Evolutionary conservation across 53 echinoderm and acorn worm species (phyloP), one percentile per base, ranked within the genome.

Genomic region (Stichopus horrens): DNA sequence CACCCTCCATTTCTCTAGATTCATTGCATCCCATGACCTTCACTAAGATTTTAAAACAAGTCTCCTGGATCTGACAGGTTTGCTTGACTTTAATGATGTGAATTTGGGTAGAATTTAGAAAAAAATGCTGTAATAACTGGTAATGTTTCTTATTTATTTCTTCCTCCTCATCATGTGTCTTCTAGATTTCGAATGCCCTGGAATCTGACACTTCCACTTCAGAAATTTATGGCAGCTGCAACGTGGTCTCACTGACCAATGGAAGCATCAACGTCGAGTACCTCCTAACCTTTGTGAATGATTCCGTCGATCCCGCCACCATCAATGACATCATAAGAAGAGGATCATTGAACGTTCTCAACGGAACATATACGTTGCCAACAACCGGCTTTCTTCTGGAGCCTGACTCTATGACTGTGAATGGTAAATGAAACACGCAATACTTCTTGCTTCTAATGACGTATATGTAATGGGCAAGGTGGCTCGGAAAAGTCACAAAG

Each of bases 191-290:
- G 16, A 7, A 10, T 13, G 63, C 63, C 10, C 4, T 63, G 63
- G 16, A 5, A 0, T 13, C 10, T 63, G 11, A 63, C 16, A 0
- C 7, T 16, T 63, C 16, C 10, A 63, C 63, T 16, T 63, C 63
- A 4, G 11, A 0, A 63, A 63, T 9, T 9, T 63, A 63, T 16
- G 16, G 10, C 9, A 9, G 77, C 37, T 23, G 51, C 7, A 0
- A 83, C 14, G 59, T 83, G 7, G 4, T 58, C 6, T 7, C n/a
- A 18, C 16, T 83, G 5, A 58, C 7, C 4, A n/a, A 83, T 5
- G 83, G 83, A 51, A 83, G 83, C 55, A 23, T 83, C 18, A 16
- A 57, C 55, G 83, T 58, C 18, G 83, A 83, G 7, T 83, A 53
- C 55, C 21, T 83, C 5, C 59, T 83, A n/a, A 57, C 83, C 7